Percentiles rank a stretch among this genome's conserved stretches.
Evolutionary conservation across 2,888 invertebrate species (phyloP).

Genomic region (Chrysotoxum bicinctum): DNA sequence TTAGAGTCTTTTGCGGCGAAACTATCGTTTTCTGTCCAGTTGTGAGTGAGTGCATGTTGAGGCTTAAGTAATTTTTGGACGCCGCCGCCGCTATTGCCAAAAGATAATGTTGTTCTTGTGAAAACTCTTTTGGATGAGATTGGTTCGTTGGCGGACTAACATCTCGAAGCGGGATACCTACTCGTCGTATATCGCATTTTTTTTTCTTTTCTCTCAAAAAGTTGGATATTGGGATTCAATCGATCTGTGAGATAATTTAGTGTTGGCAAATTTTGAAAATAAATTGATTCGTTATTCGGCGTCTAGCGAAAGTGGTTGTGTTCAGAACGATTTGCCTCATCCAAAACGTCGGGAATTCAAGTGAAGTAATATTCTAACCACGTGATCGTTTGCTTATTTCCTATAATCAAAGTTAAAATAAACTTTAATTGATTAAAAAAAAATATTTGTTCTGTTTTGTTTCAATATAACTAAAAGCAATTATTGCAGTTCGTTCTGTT

Average conservation of each 20-base stretch:
- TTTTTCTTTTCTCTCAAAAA: neutral
- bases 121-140: slow-evolving; percentile 52
- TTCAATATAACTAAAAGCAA: slow-evolving; percentile 16
- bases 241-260: slow-evolving; percentile 50
- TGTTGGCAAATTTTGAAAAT: slow-evolving; percentile 40
- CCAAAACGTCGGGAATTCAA: slow-evolving; percentile 66
- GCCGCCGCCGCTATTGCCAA: slow-evolving; percentile 29
- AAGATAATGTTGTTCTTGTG: slow-evolving; percentile 56
- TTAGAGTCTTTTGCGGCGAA: slow-evolving; percentile 43
- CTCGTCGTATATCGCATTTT: neutral
- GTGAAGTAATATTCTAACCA: slow-evolving; percentile 23
- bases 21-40: slow-evolving; percentile 47
- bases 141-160: slow-evolving; percentile 15
- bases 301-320: slow-evolving; percentile 66
- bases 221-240: slow-evolving; percentile 56
- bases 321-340: slow-evolving; percentile 61
- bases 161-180: slow-evolving; percentile 11
- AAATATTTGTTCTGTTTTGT: slow-evolving; percentile 32
- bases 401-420: slow-evolving; percentile 61
- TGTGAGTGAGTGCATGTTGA: slow-evolving; percentile 43
- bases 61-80: slow-evolving; percentile 23
- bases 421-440: slow-evolving; percentile 58
- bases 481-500: slow-evolving; percentile 18
- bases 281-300: slow-evolving; percentile 59
- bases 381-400: slow-evolving; percentile 52